These are phyloP conservation scores for Raphicerus campestris DNA, from an alignment of 2,113 vertebrate species.

Conservation along the genomic window DNA sequence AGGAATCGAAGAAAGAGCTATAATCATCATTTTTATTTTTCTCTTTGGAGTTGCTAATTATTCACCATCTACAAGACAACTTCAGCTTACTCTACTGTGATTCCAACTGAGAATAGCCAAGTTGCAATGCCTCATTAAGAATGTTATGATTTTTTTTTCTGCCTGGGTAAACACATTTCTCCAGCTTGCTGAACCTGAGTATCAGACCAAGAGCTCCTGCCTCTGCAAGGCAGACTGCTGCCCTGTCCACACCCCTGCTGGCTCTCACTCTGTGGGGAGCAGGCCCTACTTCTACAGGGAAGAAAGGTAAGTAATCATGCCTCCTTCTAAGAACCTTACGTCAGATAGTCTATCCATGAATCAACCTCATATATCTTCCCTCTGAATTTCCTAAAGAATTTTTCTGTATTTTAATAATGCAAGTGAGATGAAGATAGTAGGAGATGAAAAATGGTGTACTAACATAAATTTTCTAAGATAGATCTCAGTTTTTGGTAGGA, in stretches of 20 bases:
- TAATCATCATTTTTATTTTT: background rate
- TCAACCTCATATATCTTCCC: background rate
- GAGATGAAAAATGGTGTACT: background rate
- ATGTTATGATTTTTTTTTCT: constrained; percentile 25
- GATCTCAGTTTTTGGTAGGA: background rate
- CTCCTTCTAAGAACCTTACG: background rate
- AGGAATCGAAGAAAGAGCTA: background rate
- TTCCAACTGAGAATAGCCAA: constrained; percentile 46
- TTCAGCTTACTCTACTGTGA: constrained; percentile 24
- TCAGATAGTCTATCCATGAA: background rate
- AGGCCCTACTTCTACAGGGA: background rate
- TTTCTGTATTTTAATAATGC: background rate
- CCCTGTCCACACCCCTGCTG: background rate
- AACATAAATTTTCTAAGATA: background rate
- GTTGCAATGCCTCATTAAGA: constrained; percentile 41
- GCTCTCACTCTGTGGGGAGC: background rate
- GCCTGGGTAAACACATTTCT: background rate
- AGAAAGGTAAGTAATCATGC: background rate
- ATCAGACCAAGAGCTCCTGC: background rate
- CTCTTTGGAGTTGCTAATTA: constrained; percentile 40
- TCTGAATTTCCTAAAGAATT: background rate
- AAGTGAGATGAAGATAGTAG: background rate
- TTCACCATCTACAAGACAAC: background rate
- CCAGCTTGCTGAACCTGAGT: background rate
- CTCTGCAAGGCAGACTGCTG: background rate